phyloP scores from a whole-genome alignment of 2,797 vertebrate genomes.

The Otus scops region DNA sequence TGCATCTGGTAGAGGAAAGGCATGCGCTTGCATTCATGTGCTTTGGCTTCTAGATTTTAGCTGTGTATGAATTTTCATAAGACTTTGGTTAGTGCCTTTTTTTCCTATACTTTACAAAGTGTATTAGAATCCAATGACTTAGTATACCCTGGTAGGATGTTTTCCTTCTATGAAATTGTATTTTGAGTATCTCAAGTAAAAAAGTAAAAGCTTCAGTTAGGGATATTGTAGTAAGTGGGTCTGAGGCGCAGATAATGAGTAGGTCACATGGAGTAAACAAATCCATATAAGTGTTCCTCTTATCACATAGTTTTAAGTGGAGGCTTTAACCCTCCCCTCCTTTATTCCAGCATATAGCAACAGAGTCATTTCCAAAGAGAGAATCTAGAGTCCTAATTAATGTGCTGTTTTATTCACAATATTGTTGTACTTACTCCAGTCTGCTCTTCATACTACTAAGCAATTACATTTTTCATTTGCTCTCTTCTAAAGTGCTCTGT shows the following conservation, averaged over 20 bases:
- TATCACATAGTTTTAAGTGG: background rate
- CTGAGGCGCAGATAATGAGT: background rate
- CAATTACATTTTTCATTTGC: conserved; percentile 1
- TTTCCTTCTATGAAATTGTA: background rate
- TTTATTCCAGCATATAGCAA: background rate
- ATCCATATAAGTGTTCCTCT: background rate
- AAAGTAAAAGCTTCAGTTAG: background rate
- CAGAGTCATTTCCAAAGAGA: background rate
- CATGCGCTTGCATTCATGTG: accelerated
- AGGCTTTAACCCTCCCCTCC: background rate
- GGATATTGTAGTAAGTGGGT: background rate
- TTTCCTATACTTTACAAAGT: background rate
- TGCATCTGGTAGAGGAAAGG: background rate
- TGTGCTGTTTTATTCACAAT: background rate
- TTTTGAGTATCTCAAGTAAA: background rate
- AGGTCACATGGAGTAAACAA: background rate
- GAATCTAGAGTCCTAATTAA: background rate
- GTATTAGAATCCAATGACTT: background rate
- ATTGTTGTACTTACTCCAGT: background rate
- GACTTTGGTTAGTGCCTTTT: background rate
- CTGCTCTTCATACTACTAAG: background rate
- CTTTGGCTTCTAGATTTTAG: background rate
- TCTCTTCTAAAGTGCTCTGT: background rate
- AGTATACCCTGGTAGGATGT: background rate
- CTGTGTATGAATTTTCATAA: background rate